Conservation (phyloP, 1,140 invertebrate genomes). For the Ladona fulva region DNA sequence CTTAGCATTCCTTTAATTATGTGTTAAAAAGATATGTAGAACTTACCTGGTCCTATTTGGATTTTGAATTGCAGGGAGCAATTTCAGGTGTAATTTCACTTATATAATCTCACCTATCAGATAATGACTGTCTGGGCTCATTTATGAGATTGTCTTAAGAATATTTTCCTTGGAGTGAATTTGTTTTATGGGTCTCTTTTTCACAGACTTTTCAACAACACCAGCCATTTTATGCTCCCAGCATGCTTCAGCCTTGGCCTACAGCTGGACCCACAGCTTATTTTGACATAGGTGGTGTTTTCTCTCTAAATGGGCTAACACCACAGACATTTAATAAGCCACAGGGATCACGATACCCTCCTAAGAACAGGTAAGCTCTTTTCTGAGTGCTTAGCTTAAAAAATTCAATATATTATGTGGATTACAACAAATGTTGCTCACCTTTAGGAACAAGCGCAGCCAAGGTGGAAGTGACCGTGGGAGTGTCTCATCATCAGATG, state of each 20-base stretch:
- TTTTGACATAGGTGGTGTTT: conserved; percentile 61
- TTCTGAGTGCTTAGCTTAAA: conserved; percentile 15
- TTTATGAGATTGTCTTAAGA: too few relatives aligned
- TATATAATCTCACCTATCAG: too few relatives aligned
- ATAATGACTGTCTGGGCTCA: too few relatives aligned
- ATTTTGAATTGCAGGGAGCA: too few relatives aligned
- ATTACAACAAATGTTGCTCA: neutral
- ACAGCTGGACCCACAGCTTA: conserved; percentile 44
- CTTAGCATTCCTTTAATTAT: too few relatives aligned
- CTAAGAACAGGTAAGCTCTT: neutral
- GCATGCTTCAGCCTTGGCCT: conserved; percentile 48
- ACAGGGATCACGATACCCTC: conserved; percentile 29
- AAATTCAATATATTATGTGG: conserved; percentile 14
- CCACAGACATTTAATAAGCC: conserved; percentile 51
- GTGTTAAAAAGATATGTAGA: too few relatives aligned
- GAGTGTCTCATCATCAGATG: conserved; percentile 13
- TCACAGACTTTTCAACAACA: neutral
- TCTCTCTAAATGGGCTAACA: conserved; percentile 63
- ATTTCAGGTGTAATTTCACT: too few relatives aligned
- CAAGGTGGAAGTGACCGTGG: conserved; percentile 20
- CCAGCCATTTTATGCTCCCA: conserved; percentile 46
- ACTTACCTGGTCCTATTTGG: too few relatives aligned
- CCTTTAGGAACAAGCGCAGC: conserved; percentile 20
- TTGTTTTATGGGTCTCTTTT: neutral
- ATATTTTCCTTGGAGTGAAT: too few relatives aligned